Conservation (phyloP, 2,113 vertebrate species). For the Pundamilia nyererei region DNA sequence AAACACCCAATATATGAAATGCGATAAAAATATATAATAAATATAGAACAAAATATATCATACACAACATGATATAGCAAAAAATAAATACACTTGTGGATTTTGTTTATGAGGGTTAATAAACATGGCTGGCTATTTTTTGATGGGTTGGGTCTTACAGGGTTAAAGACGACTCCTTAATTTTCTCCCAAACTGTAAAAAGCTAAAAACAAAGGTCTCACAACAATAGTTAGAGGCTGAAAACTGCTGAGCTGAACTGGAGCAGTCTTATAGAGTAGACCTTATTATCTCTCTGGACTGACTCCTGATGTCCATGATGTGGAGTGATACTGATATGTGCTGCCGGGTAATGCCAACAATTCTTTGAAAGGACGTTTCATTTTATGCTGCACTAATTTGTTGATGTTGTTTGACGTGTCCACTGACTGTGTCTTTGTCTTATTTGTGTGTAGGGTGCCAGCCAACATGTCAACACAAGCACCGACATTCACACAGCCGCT, state of each 20-base stretch:
- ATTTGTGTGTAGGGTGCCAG: constrained; percentile 80
- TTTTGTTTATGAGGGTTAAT: neutral
- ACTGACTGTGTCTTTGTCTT: neutral
- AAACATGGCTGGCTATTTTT: neutral
- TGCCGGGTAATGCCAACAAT: neutral
- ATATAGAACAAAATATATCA: neutral
- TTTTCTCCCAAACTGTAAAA: neutral
- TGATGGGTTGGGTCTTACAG: neutral
- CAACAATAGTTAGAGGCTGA: neutral
- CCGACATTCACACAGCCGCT: constrained; percentile 93
- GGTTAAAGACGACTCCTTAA: rapidly evolving
- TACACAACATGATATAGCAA: neutral
- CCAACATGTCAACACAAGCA: constrained; percentile 88
- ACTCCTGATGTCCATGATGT: neutral
- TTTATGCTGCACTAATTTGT: neutral
- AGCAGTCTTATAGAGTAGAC: neutral
- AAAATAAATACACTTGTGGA: neutral
- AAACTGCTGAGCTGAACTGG: neutral
- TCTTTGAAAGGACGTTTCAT: neutral
- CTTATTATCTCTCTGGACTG: neutral
- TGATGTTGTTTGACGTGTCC: neutral
- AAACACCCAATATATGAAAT: neutral
- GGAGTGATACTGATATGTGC: rapidly evolving
- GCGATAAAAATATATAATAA: neutral
- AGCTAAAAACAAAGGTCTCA: neutral